Conservation (phyloP, 2,797 vertebrate genomes). For the Poeciliopsis turneri region DNA sequence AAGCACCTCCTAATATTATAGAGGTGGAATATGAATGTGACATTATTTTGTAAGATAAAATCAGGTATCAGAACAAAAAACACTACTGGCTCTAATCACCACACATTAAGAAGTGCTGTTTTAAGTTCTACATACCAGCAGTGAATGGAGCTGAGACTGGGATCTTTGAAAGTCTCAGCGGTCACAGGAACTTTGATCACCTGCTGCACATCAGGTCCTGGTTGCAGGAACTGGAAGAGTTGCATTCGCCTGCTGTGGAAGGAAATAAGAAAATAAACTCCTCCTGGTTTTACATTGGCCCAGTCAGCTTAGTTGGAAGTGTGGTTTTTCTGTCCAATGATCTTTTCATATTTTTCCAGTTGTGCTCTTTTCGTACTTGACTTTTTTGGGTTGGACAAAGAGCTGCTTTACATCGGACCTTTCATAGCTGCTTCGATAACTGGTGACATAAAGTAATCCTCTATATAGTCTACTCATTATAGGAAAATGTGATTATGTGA, state of each 20-base stretch:
- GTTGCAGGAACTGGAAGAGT: background rate
- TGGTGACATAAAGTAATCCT: too few species aligned
- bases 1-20: background rate
- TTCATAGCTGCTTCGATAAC: too few species aligned
- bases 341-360: background rate
- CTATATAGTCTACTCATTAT: too few species aligned
- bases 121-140: background rate
- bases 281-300: background rate
- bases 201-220: background rate
- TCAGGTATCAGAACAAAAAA: background rate
- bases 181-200: background rate
- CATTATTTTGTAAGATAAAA: background rate
- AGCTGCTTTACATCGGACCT: too few species aligned
- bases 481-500: too few species aligned
- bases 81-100: too few species aligned
- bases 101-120: background rate
- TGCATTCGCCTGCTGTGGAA: background rate
- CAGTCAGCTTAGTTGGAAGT: background rate
- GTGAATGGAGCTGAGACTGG: background rate
- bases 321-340: background rate
- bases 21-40: background rate
- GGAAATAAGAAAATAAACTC: background rate
- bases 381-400: background rate
- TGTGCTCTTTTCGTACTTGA: background rate
- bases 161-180: background rate